Percentiles rank a stretch among this genome's conserved stretches.
phyloP scores from a whole-genome alignment of 64 coral and sea anemone genomes.

The Montipora cactus region DNA sequence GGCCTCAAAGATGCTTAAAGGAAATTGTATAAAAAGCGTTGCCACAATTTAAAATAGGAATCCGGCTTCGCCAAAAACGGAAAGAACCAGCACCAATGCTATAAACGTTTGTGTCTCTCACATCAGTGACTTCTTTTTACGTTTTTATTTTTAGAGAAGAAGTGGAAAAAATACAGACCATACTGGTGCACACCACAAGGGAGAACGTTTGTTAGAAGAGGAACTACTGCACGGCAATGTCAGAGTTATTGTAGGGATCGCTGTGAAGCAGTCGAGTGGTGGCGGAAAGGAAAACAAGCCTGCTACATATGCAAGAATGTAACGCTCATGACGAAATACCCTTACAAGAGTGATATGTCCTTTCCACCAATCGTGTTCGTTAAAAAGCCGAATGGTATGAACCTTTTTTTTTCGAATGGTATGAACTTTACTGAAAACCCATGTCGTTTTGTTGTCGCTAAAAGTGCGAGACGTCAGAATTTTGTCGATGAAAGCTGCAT shows the following conservation, averaged over 20 bases:
- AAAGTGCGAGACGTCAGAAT: too few species aligned
- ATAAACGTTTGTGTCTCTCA: background rate
- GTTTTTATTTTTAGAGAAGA: background rate
- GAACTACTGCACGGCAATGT: background rate
- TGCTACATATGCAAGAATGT: slow-evolving; percentile 18
- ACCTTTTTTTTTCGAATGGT: background rate
- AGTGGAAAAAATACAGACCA: slow-evolving; percentile 3
- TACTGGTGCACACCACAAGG: slow-evolving; percentile 16
- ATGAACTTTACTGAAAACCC: too few species aligned
- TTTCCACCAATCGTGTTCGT: slow-evolving; percentile 17
- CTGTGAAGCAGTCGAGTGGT: slow-evolving; percentile 22
- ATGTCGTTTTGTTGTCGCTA: too few species aligned
- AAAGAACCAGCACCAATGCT: too few species aligned
- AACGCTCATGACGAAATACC: background rate
- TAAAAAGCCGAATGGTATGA: background rate
- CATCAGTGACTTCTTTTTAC: background rate
- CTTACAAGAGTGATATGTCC: background rate
- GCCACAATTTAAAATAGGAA: too few species aligned
- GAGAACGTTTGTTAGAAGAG: background rate
- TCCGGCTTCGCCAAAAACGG: too few species aligned
- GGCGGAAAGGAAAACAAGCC: slow-evolving; percentile 5
- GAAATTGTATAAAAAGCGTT: too few species aligned
- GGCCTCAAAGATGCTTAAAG: too few species aligned
- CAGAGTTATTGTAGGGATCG: background rate
- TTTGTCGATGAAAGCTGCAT: too few species aligned